Conservation (phyloP, 2,888 invertebrate species). For the Epinotia demarniana region DNA sequence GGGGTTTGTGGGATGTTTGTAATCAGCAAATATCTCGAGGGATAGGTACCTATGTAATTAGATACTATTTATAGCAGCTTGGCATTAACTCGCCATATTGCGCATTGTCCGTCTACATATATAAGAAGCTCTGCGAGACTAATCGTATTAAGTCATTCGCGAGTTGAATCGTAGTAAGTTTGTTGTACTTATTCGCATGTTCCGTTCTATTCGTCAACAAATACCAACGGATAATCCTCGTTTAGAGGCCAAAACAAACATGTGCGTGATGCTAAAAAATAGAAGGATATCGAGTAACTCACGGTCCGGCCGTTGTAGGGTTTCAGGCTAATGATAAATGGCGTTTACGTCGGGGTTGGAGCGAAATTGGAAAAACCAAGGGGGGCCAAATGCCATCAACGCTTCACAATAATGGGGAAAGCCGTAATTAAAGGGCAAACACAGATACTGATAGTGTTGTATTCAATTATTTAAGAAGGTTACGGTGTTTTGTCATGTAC, state of each 20-base stretch:
- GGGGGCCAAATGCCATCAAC: conserved; percentile 56
- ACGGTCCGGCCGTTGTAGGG: conserved; percentile 35
- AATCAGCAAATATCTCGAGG: conserved; percentile 8
- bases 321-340: conserved; percentile 43
- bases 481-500: not conserved
- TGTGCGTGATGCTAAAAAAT: conserved; percentile 38
- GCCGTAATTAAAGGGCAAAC: conserved; percentile 49
- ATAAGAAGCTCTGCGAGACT: not conserved
- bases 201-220: conserved; percentile 22
- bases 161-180: conserved; percentile 2
- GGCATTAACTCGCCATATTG: not conserved
- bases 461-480: conserved; percentile 15
- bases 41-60: not conserved
- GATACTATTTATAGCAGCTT: conserved; percentile 10
- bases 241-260: conserved; percentile 41
- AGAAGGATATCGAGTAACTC: conserved; percentile 40
- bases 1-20: conserved; percentile 47
- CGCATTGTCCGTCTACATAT: not conserved
- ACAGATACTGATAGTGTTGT: conserved; percentile 40
- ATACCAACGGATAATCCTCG: conserved; percentile 33
- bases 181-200: conserved; percentile 10
- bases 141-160: not conserved
- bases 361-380: conserved; percentile 52
- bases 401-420: conserved; percentile 51
- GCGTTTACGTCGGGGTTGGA: conserved; percentile 48